phyloP scores from a whole-genome alignment of 2,113 vertebrate species.

The Uria lomvia region DNA sequence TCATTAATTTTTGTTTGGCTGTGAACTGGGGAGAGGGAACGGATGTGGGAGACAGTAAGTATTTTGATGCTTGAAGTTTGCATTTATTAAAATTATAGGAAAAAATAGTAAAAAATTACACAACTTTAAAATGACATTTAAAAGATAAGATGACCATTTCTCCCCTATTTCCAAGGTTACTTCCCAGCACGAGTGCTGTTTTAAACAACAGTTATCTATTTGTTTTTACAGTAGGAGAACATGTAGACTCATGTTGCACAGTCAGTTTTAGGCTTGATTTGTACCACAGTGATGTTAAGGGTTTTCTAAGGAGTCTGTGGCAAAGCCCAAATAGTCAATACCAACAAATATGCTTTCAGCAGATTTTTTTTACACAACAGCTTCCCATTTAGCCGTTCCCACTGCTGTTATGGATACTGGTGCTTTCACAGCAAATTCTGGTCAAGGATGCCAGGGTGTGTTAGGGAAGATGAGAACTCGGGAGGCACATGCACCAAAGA shows the following conservation, averaged over 20 bases:
- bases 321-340: neutral
- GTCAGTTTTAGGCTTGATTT: neutral
- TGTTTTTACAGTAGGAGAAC: neutral
- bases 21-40: neutral
- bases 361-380: neutral
- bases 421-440: neutral
- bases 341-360: neutral
- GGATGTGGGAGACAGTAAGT: neutral
- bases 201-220: neutral
- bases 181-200: neutral
- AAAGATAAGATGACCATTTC: neutral
- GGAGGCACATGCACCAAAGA: neutral
- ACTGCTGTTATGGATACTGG: rapidly evolving
- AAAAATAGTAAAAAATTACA: neutral
- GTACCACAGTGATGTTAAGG: too few species aligned
- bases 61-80: neutral
- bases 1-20: neutral
- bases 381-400: neutral
- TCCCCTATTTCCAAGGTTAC: neutral
- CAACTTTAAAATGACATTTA: neutral
- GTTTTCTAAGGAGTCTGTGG: neutral
- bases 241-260: neutral
- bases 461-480: neutral
- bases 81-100: neutral
- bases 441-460: neutral